Evolutionary conservation across 2,888 invertebrate species (phyloP).

Genomic region (Philereme vetulata): DNA sequence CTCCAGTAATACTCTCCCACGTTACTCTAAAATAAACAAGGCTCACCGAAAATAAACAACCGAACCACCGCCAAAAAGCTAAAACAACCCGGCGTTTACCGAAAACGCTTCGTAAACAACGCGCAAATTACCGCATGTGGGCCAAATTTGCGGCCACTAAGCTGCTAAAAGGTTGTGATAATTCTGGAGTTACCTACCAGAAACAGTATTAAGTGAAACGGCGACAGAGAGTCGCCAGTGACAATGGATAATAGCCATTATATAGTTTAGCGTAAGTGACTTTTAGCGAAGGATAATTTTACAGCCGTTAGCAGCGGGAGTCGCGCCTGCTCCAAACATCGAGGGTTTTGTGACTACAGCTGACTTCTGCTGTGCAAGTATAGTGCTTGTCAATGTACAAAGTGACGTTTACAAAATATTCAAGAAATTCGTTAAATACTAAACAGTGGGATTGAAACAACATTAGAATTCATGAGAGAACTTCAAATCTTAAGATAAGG

Average conservation of each 20-base stretch:
- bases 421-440: too few species aligned
- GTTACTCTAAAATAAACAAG: conserved; percentile 22
- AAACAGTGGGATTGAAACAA: too few species aligned
- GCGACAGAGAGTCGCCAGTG: conserved; percentile 47
- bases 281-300: conserved; percentile 18
- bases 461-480: too few species aligned
- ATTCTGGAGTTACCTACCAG: conserved; percentile 25
- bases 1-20: conserved; percentile 16
- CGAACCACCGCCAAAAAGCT: conserved; percentile 10
- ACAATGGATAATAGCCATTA: conserved; percentile 19
- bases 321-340: not conserved
- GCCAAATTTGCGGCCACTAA: conserved; percentile 16
- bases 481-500: too few species aligned
- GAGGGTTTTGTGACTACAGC: not conserved
- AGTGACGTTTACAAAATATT: too few species aligned
- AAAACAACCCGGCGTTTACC: conserved; percentile 18
- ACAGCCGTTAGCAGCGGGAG: conserved; percentile 1
- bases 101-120: conserved; percentile 18
- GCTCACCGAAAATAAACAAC: conserved; percentile 16
- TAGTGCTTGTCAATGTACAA: too few species aligned
- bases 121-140: conserved; percentile 15
- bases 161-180: conserved; percentile 34
- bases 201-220: conserved; percentile 44
- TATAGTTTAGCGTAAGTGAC: conserved; percentile 16
- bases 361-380: too few species aligned